A percentile compares a stretch with the other conserved stretches of the same genome.
These are phyloP conservation scores for Cryptoprocta ferox DNA, from an alignment of 2,797 vertebrate genomes.

Conservation along the genomic window DNA sequence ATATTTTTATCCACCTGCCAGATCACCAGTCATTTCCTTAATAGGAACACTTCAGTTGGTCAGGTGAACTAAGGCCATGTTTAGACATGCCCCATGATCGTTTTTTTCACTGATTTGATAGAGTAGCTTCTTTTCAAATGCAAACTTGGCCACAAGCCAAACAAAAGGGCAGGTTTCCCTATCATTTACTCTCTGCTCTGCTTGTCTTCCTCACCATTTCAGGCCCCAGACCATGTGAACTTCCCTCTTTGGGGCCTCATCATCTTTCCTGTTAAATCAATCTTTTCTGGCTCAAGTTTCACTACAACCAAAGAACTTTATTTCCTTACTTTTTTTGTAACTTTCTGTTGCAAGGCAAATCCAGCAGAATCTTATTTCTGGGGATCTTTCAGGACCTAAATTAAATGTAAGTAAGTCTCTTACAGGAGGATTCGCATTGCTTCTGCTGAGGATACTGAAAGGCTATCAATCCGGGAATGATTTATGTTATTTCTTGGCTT, in stretches of 20 bases:
- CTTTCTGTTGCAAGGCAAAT: not conserved
- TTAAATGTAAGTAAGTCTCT: not conserved
- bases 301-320: not conserved
- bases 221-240: not conserved
- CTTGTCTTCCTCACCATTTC: not conserved
- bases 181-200: not conserved
- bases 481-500: not conserved
- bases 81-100: not conserved
- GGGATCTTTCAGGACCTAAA: not conserved
- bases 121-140: not conserved
- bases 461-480: not conserved
- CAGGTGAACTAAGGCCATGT: not conserved
- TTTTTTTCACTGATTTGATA: not conserved
- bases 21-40: not conserved
- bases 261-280: not conserved
- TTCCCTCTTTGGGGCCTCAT: not conserved
- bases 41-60: conserved; percentile 6
- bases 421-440: not conserved
- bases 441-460: not conserved
- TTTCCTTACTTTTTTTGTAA: not conserved
- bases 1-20: not conserved
- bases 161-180: not conserved
- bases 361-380: not conserved
- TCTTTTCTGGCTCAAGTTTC: not conserved
- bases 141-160: not conserved